These are phyloP conservation scores for Stomorhina lunata DNA, from an alignment of 2,888 invertebrate species.

Conservation along the genomic window DNA sequence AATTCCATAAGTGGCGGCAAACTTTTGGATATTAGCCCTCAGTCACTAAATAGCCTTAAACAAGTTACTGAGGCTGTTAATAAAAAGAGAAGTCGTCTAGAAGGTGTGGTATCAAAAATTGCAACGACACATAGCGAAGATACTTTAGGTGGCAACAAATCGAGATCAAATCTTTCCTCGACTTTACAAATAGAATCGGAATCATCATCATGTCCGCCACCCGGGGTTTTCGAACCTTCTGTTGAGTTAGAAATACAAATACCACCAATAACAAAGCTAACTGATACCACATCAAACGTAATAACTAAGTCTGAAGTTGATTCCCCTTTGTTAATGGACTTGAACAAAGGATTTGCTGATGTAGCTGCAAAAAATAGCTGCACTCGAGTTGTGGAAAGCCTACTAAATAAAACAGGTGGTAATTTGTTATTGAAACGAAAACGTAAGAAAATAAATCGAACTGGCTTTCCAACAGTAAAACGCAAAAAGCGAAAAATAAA, in stretches of 20 bases:
- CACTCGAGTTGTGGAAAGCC: slow-evolving; percentile 75
- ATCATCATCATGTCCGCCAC: slow-evolving; percentile 80
- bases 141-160: background rate
- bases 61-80: slow-evolving; percentile 66
- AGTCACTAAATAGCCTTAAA: slow-evolving; percentile 69
- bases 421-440: slow-evolving; percentile 81
- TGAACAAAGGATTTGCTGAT: slow-evolving; percentile 69
- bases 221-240: slow-evolving; percentile 86
- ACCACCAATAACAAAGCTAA: slow-evolving; percentile 82
- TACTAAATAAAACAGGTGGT: slow-evolving; percentile 77
- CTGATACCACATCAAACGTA: slow-evolving; percentile 76
- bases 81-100: slow-evolving; percentile 84
- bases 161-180: slow-evolving; percentile 65
- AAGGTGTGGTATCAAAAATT: slow-evolving; percentile 84
- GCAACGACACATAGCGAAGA: slow-evolving; percentile 71
- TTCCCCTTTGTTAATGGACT: slow-evolving; percentile 78
- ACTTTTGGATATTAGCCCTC: slow-evolving; percentile 74
- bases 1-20: slow-evolving; percentile 74
- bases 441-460: slow-evolving; percentile 90
- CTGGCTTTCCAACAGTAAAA: slow-evolving; percentile 92
- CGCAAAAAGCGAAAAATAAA: slow-evolving; percentile 87
- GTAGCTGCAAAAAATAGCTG: slow-evolving; percentile 65
- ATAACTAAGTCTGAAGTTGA: slow-evolving; percentile 80
- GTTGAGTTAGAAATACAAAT: slow-evolving; percentile 85
- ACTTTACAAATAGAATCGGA: slow-evolving; percentile 67